Evolutionary conservation across 2,113 vertebrate genomes (phyloP).

Genomic region (Nicator chloris): DNA sequence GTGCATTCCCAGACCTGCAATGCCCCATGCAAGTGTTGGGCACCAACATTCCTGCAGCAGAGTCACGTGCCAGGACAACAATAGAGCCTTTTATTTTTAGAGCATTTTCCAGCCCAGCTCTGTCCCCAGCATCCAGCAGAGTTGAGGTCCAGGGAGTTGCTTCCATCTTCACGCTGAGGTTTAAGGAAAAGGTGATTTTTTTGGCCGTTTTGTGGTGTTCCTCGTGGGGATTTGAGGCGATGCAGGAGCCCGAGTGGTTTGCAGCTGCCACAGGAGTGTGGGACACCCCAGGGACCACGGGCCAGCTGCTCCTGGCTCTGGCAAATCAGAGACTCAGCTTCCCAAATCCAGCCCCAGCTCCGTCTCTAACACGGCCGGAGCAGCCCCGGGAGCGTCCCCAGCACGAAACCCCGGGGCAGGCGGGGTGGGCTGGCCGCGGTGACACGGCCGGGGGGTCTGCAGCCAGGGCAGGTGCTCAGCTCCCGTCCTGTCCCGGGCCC

Average conservation of each 20-base stretch:
- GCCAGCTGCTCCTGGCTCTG: background rate
- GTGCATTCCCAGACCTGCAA: too few relatives aligned
- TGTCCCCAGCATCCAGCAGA: background rate
- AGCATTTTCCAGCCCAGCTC: background rate
- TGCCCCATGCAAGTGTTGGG: background rate
- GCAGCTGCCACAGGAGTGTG: accelerated
- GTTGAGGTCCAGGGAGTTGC: background rate
- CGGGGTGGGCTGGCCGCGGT: background rate
- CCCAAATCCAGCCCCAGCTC: background rate
- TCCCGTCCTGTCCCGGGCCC: too few relatives aligned
- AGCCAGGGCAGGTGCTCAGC: too few relatives aligned
- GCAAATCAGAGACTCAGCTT: background rate
- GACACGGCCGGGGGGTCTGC: too few relatives aligned
- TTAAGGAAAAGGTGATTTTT: background rate
- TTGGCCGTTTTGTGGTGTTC: background rate
- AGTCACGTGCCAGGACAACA: background rate
- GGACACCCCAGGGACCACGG: background rate
- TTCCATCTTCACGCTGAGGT: background rate
- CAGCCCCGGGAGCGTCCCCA: background rate
- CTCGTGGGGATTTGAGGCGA: too few relatives aligned
- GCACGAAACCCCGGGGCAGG: background rate
- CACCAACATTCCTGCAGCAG: background rate
- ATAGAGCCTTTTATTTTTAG: slow-evolving; percentile 40
- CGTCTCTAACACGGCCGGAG: background rate
- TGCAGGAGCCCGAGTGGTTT: accelerated